Evolutionary conservation across 2,113 vertebrate genomes (phyloP), one percentile per base, ranked within the genome.

Genomic region (Haplochromis burtoni): DNA sequence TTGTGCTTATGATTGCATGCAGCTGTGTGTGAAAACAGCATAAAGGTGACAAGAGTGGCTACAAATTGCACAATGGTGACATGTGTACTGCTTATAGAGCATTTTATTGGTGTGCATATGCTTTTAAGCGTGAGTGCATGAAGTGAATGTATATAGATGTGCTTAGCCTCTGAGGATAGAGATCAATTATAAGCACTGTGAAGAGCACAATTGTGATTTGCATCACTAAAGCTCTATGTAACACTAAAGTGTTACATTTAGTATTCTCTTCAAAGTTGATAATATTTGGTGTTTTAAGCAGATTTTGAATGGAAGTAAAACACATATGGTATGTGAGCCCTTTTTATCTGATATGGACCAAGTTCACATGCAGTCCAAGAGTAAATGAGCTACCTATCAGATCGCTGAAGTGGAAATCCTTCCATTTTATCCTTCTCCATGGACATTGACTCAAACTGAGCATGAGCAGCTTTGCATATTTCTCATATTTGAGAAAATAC

Each of bases 151-250:
- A 78, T 29, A 71, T 66, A 79, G 53, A 73, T 66, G 61, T 80
- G 85, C 55, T 42, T 2, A 31, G 29, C 26, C 53, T 86, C 31
- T 49, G 4, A 45, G 57, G 80, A 84, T 57, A 80, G 63, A 53
- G n/a, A 66, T 45, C 54, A 92, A 80, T 88, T 85, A 55, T 81
- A 92, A 81, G 90, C 21, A 80, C 16, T 24, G 49, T 73, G 49
- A 83, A 86, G 78, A 80, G 85, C 83, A 57, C 10, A 19, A 2
- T 78, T 71, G 76, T 47, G 14, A 29, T 76, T 49, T 76, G 24
- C 71, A 49, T 78, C 71, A 19, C 71, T 49, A 47, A 78, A 78
- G 26, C 42, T 31, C 26, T 49, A 47, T 66, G 33, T 66, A 38
- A 35, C 31, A n/a, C 4, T 8, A 66, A 1, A 76, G 6, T 0